Base-by-base conservation (phyloP, 2,888 invertebrate genomes). In the Scaptomyza tumidula region DNA sequence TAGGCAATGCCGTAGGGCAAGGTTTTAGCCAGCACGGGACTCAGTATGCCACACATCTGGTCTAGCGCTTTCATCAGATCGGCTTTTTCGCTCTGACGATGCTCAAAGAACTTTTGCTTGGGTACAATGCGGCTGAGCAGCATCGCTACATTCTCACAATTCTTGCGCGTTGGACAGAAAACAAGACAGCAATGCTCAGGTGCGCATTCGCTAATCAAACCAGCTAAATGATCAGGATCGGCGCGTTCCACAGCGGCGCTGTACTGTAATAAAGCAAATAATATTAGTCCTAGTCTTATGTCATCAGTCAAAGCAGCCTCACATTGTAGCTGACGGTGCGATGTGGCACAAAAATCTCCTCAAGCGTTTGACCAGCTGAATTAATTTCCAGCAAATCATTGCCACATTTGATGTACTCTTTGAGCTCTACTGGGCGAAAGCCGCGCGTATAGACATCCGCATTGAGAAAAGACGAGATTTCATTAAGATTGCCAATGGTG, bases 131-230 rank as follows among this genome's bases (percentile, higher is more conserved):
- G 94, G 80, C 95, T 95, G 11, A 98, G 92, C 16, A 98, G 92
- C 24, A 94, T 87, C 0, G 97, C 96, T 2, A 98, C 97, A 92
- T 97, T 98, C 93, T 98, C 98, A 89, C 98, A 98, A 92, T 97
- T 98, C 86, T 96, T 95, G 89, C 98, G 97, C 3, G 97, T 96
- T n/a, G 98, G 94, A 90, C 98, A 99, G 93, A 99, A 99, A 45
- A 99, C 94, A 0, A 99, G 94, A 86, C 97, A 97, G 0, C 97
- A 96, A 81, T 94, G 94, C 16, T 94, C 91, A 0, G 98, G 98
- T 1, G 96, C 94, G 64, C 97, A 95, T 91, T 98, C 98, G 79
- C 94, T 93, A 2, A 97, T 96, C 71, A 98, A 92, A 24, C 95
- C 96, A 11, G 95, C 95, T 59, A 98, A 90, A 85, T 94, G 94